Percentiles rank a stretch among this genome's conserved stretches.
These are phyloP conservation scores for Holocentrus rufus DNA, from an alignment of 2,797 vertebrate genomes.

Conservation along the genomic window DNA sequence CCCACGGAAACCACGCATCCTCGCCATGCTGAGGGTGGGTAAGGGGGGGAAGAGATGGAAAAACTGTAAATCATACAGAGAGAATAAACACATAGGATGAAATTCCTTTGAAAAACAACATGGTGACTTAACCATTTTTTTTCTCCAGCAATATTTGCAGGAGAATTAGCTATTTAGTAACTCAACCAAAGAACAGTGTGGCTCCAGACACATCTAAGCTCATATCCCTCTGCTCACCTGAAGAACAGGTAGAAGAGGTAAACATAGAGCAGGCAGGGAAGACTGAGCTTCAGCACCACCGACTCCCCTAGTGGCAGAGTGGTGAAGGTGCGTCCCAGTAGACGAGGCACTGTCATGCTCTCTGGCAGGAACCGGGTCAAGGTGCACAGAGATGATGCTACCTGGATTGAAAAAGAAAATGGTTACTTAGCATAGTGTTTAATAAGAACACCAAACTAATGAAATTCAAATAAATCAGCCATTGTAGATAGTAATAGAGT, in stretches of 20 bases:
- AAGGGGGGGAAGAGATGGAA: background rate
- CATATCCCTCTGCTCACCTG: constrained; percentile 70
- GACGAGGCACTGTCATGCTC: constrained; percentile 76
- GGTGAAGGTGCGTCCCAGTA: constrained; percentile 86
- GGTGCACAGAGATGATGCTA: constrained; percentile 87
- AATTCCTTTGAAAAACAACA: background rate
- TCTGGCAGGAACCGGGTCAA: constrained; percentile 84
- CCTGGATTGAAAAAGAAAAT: constrained; percentile 56
- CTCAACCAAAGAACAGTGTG: background rate
- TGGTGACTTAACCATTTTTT: too few species aligned
- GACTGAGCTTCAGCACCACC: constrained; percentile 87
- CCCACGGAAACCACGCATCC: constrained; percentile 89
- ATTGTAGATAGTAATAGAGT: too few species aligned
- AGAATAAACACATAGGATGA: background rate
- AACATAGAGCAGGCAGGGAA: constrained; percentile 92
- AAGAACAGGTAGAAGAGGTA: constrained; percentile 95
- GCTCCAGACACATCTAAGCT: background rate
- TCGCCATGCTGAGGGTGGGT: constrained; percentile 87
- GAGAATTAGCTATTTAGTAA: background rate
- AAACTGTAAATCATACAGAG: background rate
- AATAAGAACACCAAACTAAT: too few species aligned
- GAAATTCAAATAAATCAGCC: too few species aligned
- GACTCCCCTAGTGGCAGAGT: constrained; percentile 87
- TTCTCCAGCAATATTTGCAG: background rate
- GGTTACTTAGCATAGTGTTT: too few species aligned